Evolutionary conservation across 2,113 vertebrate species (phyloP), one percentile per base, ranked within the genome.

Genomic region (Mesitornis unicolor): DNA sequence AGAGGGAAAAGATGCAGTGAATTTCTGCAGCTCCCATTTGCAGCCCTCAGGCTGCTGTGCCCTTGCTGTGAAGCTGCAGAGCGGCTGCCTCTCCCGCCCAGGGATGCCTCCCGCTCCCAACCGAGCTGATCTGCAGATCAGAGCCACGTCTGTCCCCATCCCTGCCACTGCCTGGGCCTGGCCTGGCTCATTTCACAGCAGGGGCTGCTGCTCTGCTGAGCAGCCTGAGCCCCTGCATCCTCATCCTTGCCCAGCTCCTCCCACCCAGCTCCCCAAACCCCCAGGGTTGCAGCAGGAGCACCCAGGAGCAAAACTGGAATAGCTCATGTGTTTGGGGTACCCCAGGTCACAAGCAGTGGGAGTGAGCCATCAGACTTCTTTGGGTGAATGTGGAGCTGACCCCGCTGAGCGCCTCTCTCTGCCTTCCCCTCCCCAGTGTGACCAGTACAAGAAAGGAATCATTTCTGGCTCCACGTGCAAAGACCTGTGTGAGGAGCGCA

Each of bases 381-480:
- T 0, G 5, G 38, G 33, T 0, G 1, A 64, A 28, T 1, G 0
- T 12, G n/a, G 24, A 83, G 38, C 42, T 80, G 60, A 13, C n/a
- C 42, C 14, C 0, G 0, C 70, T 91, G 65, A 95, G 43, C 45
- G 90, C 42, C 69, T 63, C 5, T 74, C 59, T 83, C 64, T 88
- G 25, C 54, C 53, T 85, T 61, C 25, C 71, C 78, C 63, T 84
- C 71, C 83, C 22, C 98, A 99, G 99, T 99, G 99, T 18, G 99
- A 99, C 93, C 99, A 99, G 98, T 99, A 99, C 96, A 99, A 96
- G 87, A 98, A 99, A 75, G 99, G 99, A 11, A 98, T 99, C 33
- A 99, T 99, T 95, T 98, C 99, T 1, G 99, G 99, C 82, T 99
- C 99, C 3, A 97, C 98, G 1, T 99, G 99, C 95, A 99, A 98